Evolutionary conservation across 1,140 invertebrate species (phyloP).

Genomic region (Nebria ingens): DNA sequence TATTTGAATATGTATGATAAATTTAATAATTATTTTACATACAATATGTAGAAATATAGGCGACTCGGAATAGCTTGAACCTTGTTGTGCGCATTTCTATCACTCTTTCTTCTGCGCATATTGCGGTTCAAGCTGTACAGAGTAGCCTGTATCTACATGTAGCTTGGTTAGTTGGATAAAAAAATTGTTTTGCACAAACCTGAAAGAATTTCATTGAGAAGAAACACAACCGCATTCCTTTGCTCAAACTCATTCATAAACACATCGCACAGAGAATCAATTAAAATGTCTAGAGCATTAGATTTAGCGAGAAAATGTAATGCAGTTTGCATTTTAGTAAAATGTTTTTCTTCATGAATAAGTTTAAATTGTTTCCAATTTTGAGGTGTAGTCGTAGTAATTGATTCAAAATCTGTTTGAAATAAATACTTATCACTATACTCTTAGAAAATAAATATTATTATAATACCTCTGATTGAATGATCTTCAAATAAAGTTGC

Average conservation of each 20-base stretch:
- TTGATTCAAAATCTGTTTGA: slow-evolving; percentile 21
- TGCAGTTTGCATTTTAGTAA: slow-evolving; percentile 36
- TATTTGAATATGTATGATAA: too few species aligned
- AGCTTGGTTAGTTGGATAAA: too few species aligned
- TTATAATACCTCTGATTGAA: slow-evolving; percentile 36
- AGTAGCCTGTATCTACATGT: too few species aligned
- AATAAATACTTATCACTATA: slow-evolving; percentile 15
- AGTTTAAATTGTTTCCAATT: slow-evolving; percentile 49
- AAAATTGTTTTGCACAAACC: too few species aligned
- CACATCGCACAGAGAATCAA: slow-evolving; percentile 46
- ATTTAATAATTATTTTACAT: too few species aligned
- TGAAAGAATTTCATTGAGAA: slow-evolving; percentile 42
- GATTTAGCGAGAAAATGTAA: slow-evolving; percentile 41
- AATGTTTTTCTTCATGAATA: slow-evolving; percentile 32
- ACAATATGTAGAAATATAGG: too few species aligned
- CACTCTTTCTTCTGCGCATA: too few species aligned
- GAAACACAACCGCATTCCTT: slow-evolving; percentile 41
- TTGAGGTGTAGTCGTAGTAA: slow-evolving; percentile 11
- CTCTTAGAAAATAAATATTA: slow-evolving; percentile 14
- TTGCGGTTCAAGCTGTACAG: too few species aligned
- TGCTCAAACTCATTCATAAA: slow-evolving; percentile 35
- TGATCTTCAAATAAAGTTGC: slow-evolving; percentile 44
- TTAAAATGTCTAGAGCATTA: slow-evolving; percentile 40
- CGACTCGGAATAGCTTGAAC: too few species aligned
- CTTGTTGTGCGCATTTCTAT: too few species aligned